Evolutionary conservation across 1,140 invertebrate genomes (phyloP).

Genomic region (Oscheius sp.): DNA sequence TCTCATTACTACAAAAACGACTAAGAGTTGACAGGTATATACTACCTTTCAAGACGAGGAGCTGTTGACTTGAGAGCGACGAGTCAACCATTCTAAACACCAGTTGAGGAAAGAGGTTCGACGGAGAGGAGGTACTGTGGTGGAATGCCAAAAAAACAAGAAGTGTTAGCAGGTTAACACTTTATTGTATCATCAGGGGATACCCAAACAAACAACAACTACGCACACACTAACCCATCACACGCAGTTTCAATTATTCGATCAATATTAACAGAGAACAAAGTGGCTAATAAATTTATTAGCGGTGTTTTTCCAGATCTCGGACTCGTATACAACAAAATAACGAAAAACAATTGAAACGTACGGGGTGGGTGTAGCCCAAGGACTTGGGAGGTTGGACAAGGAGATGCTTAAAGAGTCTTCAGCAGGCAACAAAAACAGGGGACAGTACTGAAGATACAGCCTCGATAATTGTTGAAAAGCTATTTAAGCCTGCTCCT

Average conservation of each 20-base stretch:
- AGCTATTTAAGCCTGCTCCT: background rate
- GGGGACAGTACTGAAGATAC: background rate
- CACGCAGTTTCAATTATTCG: background rate
- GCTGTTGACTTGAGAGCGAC: constrained; percentile 7
- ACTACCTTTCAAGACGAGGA: constrained; percentile 30
- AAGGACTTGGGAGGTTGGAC: background rate
- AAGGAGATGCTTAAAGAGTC: background rate
- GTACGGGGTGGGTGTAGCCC: background rate
- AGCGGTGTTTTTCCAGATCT: constrained; percentile 9
- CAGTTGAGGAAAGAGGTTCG: background rate
- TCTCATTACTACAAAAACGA: constrained; percentile 78
- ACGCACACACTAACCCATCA: background rate
- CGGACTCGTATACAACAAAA: constrained; percentile 12
- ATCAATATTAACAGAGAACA: background rate
- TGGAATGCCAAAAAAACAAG: background rate
- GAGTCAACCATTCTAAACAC: background rate
- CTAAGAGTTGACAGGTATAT: background rate
- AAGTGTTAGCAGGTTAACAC: background rate
- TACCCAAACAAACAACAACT: background rate
- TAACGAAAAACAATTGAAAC: background rate
- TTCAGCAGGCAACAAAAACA: constrained; percentile 5
- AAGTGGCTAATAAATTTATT: constrained; percentile 9
- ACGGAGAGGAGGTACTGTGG: background rate
- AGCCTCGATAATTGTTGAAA: background rate
- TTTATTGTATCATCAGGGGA: background rate